Evolutionary conservation across 1,140 invertebrate genomes (phyloP).

Genomic region (Trachelipus rathkii): DNA sequence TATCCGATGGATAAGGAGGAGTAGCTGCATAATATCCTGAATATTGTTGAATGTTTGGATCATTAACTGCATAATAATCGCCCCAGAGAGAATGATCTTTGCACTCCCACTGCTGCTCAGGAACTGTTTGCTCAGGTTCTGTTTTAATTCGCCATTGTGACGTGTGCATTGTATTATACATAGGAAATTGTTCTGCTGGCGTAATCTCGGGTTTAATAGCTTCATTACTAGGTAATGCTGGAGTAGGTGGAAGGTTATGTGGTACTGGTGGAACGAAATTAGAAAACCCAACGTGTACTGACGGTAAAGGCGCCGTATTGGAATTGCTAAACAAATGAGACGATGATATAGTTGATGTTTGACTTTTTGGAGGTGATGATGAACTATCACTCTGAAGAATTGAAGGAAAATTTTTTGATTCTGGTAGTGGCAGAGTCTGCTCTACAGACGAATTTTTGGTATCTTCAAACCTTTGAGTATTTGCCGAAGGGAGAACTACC

Average conservation of each 20-base stretch:
- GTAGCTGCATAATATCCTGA: not conserved
- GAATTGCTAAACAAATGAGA: not conserved
- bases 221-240: not conserved
- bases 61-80: slow-evolving; percentile 16
- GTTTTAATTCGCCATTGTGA: slow-evolving; percentile 23
- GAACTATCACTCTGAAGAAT: not conserved
- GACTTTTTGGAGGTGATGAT: not conserved
- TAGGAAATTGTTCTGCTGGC: too few species aligned
- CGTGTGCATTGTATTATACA: not conserved
- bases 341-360: not conserved
- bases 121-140: slow-evolving; percentile 8
- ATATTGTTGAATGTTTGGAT: not conserved
- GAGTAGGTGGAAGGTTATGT: not conserved
- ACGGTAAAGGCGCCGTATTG: not conserved
- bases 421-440: not conserved
- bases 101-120: slow-evolving; percentile 20
- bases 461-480: not conserved
- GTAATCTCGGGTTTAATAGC: too few species aligned
- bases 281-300: not conserved
- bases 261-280: not conserved
- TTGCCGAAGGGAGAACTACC: not conserved
- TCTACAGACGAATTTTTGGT: not conserved
- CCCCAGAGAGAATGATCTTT: slow-evolving; percentile 20
- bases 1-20: not conserved
- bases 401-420: not conserved